Conservation (phyloP, 2,888 invertebrate species). For the Anorthoa munda region DNA sequence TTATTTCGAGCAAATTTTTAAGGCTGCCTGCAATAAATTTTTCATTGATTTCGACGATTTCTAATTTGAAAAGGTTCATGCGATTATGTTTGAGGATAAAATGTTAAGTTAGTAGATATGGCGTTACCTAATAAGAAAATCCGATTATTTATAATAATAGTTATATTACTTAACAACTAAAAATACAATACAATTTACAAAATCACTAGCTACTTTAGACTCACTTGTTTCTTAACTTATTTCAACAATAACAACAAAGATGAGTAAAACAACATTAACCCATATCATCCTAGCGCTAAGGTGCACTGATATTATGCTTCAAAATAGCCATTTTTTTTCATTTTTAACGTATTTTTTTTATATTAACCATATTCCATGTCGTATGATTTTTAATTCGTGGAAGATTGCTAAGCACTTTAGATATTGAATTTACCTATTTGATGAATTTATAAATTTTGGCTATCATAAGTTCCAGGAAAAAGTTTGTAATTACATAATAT, state of each 20-base stretch:
- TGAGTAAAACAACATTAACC: slow-evolving; percentile 48
- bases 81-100: neutral
- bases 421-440: no score
- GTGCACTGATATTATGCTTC: no score
- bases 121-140: slow-evolving; percentile 11
- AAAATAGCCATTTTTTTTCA: no score
- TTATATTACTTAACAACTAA: slow-evolving; percentile 57
- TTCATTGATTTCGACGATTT: neutral
- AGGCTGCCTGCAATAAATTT: neutral
- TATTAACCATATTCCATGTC: no score
- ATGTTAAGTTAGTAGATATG: no score
- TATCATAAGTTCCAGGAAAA: no score
- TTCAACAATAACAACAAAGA: slow-evolving; percentile 63
- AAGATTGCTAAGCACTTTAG: no score
- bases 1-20: neutral
- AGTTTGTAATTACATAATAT: no score
- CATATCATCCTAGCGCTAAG: no score
- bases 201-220: slow-evolving; percentile 83
- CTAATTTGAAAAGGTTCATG: neutral
- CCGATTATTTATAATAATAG: slow-evolving; percentile 35
- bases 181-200: slow-evolving; percentile 61
- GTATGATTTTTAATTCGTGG: no score
- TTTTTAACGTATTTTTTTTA: no score
- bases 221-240: slow-evolving; percentile 64
- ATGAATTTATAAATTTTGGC: no score